phyloP scores from a whole-genome alignment of 2,113 vertebrate genomes.

The Alethe castanea region DNA sequence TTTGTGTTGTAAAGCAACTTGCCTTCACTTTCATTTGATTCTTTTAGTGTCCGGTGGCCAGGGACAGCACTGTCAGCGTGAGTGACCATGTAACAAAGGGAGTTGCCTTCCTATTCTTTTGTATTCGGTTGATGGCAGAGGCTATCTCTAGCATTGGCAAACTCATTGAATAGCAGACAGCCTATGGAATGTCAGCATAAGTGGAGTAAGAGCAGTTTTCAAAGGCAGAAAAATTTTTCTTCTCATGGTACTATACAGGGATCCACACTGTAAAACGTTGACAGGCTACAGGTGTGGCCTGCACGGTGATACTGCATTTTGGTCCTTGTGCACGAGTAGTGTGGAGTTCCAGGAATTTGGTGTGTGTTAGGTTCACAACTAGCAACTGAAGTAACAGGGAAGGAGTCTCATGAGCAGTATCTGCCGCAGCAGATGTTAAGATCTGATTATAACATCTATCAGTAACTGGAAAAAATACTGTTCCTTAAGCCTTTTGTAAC shows the following conservation, averaged over 20 bases:
- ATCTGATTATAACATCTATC: not conserved
- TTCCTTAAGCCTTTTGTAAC: not conserved
- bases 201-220: not conserved
- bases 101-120: not conserved
- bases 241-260: not conserved
- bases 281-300: not conserved
- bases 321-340: not conserved
- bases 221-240: not conserved
- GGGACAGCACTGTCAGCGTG: not conserved
- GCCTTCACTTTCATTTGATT: not conserved
- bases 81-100: accelerated
- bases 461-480: not conserved
- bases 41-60: not conserved
- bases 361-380: not conserved
- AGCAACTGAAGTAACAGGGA: not conserved
- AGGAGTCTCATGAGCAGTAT: not conserved
- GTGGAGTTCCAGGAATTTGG: not conserved
- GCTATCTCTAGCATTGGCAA: not conserved
- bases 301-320: not conserved
- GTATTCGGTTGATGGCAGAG: not conserved
- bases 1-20: not conserved
- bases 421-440: not conserved
- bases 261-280: not conserved
- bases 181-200: accelerated
- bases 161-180: not conserved